A percentile compares a stretch with the other conserved stretches of the same genome.
Evolutionary conservation across 2,888 invertebrate species (phyloP).

Genomic region (Iphiclides podalirius): DNA sequence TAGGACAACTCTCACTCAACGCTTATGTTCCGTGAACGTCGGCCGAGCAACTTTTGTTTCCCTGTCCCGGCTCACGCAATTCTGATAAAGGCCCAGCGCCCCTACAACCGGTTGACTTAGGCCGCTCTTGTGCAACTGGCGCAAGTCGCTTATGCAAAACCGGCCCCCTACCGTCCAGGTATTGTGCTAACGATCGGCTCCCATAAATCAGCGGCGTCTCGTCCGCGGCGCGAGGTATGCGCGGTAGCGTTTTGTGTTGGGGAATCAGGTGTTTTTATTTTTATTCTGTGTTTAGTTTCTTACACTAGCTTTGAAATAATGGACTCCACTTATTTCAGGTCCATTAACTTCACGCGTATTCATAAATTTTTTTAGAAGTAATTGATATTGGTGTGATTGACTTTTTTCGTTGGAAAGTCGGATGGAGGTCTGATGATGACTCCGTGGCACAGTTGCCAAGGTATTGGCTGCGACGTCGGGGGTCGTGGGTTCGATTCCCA

Average conservation of each 20-base stretch:
- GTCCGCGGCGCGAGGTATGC: neutral
- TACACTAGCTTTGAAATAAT: too few species aligned
- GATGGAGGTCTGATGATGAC: too few species aligned
- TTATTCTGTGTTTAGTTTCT: too few species aligned
- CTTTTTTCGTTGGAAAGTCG: too few species aligned
- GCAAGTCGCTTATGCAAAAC: constrained; percentile 34
- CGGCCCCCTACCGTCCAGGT: constrained; percentile 26
- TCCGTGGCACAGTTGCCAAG: too few species aligned
- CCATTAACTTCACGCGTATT: too few species aligned
- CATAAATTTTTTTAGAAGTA: too few species aligned
- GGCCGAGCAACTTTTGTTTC: constrained; percentile 22
- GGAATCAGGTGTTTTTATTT: too few species aligned
- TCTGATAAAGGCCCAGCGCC: constrained; percentile 12
- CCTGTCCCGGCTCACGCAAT: constrained; percentile 9
- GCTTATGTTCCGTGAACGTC: constrained; percentile 5
- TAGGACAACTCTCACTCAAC: constrained; percentile 14
- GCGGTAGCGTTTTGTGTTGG: constrained; percentile 13
- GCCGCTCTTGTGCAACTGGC: constrained; percentile 2
- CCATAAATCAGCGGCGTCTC: constrained; percentile 26
- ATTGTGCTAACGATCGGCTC: constrained; percentile 27
- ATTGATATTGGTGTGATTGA: too few species aligned
- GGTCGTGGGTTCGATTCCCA: too few species aligned
- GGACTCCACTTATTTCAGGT: too few species aligned
- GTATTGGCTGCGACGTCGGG: too few species aligned
- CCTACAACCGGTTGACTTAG: neutral